phyloP scores from a whole-genome alignment of 2,888 invertebrate genomes.

The Vanessa cardui region DNA sequence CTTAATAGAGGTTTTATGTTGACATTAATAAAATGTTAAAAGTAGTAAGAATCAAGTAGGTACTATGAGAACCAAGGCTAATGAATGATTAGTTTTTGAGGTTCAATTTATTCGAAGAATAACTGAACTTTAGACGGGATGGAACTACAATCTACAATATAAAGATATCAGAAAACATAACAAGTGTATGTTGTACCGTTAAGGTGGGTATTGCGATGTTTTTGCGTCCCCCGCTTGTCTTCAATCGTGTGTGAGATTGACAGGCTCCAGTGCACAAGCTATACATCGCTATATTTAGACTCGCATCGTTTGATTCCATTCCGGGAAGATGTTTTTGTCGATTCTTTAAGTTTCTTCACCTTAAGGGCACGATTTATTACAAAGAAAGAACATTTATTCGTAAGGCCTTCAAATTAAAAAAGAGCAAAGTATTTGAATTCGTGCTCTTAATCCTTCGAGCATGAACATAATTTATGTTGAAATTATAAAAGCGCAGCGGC shows the following conservation, averaged over 20 bases:
- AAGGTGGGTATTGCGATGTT: constrained; percentile 60
- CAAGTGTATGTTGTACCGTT: constrained; percentile 59
- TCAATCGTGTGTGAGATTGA: constrained; percentile 69
- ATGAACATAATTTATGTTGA: constrained; percentile 27
- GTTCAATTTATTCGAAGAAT: background rate
- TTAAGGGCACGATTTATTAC: constrained; percentile 27
- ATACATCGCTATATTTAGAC: constrained; percentile 69
- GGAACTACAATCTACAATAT: constrained; percentile 20
- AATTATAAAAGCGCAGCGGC: constrained; percentile 21
- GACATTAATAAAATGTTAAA: too few species aligned
- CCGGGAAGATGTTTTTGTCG: constrained; percentile 42
- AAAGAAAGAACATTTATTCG: constrained; percentile 20
- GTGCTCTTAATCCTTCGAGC: constrained; percentile 19
- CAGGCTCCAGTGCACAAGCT: constrained; percentile 69
- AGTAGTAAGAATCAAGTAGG: too few species aligned
- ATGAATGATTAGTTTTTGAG: background rate
- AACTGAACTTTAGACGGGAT: background rate
- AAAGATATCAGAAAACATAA: constrained; percentile 53
- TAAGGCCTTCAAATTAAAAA: constrained; percentile 11
- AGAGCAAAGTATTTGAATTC: constrained; percentile 14
- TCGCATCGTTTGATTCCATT: constrained; percentile 62
- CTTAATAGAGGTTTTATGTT: too few species aligned
- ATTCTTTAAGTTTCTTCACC: constrained; percentile 39
- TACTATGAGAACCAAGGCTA: background rate
- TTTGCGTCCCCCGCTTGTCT: constrained; percentile 67